Conservation (phyloP, 2,888 invertebrate genomes). For the Aspidiotus destructor region DNA sequence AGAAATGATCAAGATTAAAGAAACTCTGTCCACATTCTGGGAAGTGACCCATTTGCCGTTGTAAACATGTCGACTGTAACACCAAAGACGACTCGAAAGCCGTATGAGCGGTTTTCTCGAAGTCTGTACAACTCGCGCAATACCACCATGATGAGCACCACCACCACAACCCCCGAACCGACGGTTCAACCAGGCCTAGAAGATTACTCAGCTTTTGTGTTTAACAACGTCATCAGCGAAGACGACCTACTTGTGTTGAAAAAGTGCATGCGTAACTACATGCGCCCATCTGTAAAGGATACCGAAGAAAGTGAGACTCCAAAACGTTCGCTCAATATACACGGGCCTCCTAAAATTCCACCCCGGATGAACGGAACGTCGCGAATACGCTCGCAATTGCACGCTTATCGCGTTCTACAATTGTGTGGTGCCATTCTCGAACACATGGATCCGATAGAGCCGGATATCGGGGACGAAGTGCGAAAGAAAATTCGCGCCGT, state of each 20-base stretch:
- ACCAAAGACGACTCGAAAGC: no score
- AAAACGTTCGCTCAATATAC: background rate
- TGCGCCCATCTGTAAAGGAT: background rate
- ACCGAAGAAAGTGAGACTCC: background rate
- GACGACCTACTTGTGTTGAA: background rate
- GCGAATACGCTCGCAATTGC: constrained; percentile 12
- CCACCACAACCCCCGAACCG: no score
- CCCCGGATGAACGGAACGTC: constrained; percentile 18
- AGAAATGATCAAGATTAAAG: no score
- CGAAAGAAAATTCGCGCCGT: background rate
- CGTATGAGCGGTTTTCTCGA: no score
- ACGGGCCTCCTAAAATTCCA: background rate
- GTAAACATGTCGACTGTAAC: no score
- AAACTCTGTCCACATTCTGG: no score
- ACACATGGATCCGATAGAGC: background rate
- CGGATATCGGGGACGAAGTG: background rate
- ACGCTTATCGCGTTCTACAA: constrained; percentile 12
- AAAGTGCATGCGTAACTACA: constrained; percentile 4
- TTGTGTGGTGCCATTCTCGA: constrained; percentile 11
- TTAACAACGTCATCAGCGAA: no score
- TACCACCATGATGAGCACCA: no score
- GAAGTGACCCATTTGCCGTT: no score
- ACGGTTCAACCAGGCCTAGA: no score
- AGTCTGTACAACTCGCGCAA: no score
- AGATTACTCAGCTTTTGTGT: no score